Base-by-base conservation (phyloP, 1,140 invertebrate species). In the Chelonus insularis region DNA sequence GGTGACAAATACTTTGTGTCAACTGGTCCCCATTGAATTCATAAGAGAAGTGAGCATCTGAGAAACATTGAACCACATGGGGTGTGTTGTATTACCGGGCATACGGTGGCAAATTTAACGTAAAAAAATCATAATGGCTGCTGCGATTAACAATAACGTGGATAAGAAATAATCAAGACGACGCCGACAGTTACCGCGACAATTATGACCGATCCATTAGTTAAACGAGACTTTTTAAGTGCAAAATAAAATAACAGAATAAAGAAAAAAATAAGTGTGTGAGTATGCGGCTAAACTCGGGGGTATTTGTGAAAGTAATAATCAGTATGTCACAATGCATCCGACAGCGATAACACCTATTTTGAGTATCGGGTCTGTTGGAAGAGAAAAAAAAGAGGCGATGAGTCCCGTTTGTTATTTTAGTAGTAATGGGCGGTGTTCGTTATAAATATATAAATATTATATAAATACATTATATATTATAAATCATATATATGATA, bases 361-460 rank as follows among this genome's bases (percentile, higher is more conserved):
- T 73, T 77, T 75, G 68, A 74, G 71, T 73, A 71, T 68, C 67
- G 67, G 63, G 70, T 73, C 65, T 72, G 56, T 62, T 62, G 57
- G 61, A 64, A 45, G 60, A 45, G 23, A 43, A 12, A 36, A 36
- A 43, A 16, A 23, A 41, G 62, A 61, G 66, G 67, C 67, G 51
- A 63, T 56, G 72, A 72, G 68, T 80, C 73, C 75, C 74, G 72
- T 79, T 80, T 80, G 75, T 79, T 79, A 79, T 81, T 77, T 75
- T 79, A 77, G 75, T 78, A 81, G 73, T 70, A 81, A 76, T 76
- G 78, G 73, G 75, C 70, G 78, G 75, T 81, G 76, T 80, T 80
- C 78, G 75, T 81, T 81, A 81, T 81, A 80, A 77, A 80, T 78
- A 78, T 77, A 79, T 78, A 78, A 75, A 74, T 77, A 76, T 62